These are phyloP conservation scores for Hydrotaea diabolus DNA, from an alignment of 2,888 invertebrate genomes.

Conservation along the genomic window DNA sequence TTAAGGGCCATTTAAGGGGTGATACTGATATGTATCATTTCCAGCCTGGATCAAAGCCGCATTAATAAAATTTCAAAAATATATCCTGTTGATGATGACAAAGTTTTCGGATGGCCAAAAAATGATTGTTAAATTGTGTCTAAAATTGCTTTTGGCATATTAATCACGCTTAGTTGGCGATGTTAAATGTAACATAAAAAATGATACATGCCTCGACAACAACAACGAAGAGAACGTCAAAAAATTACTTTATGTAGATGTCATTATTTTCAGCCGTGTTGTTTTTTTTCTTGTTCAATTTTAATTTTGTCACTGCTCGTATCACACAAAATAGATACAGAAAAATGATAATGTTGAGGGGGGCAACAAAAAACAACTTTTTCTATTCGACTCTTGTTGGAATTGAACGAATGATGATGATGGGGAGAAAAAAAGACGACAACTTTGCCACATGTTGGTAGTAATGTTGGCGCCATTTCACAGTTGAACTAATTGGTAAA, in stretches of 20 bases:
- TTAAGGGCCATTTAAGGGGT: background rate
- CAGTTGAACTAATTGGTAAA: slow-evolving; percentile 68
- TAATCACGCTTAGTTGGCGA: slow-evolving; percentile 66
- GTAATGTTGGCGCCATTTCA: slow-evolving; percentile 66
- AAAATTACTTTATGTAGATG: slow-evolving; percentile 65
- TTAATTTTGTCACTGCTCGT: slow-evolving; percentile 42
- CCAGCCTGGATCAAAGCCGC: background rate
- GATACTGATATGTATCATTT: background rate
- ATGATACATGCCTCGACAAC: slow-evolving; percentile 48
- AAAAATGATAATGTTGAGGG: background rate
- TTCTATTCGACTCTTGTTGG: background rate
- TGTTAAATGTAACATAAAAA: slow-evolving; percentile 66
- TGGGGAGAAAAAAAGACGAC: background rate
- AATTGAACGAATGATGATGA: background rate
- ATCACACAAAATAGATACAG: slow-evolving; percentile 25
- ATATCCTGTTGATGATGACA: background rate
- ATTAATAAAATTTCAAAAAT: background rate
- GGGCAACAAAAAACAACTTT: slow-evolving; percentile 17
- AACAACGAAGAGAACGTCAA: slow-evolving; percentile 40
- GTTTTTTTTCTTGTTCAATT: slow-evolving; percentile 19
- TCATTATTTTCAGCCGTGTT: slow-evolving; percentile 61
- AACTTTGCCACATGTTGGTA: slow-evolving; percentile 34
- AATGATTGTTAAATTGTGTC: slow-evolving; percentile 56
- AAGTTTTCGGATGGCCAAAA: no score
- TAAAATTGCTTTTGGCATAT: slow-evolving; percentile 60